Evolutionary conservation across 1,140 invertebrate genomes (phyloP).

Genomic region (Ceratoteleas bidentatus): DNA sequence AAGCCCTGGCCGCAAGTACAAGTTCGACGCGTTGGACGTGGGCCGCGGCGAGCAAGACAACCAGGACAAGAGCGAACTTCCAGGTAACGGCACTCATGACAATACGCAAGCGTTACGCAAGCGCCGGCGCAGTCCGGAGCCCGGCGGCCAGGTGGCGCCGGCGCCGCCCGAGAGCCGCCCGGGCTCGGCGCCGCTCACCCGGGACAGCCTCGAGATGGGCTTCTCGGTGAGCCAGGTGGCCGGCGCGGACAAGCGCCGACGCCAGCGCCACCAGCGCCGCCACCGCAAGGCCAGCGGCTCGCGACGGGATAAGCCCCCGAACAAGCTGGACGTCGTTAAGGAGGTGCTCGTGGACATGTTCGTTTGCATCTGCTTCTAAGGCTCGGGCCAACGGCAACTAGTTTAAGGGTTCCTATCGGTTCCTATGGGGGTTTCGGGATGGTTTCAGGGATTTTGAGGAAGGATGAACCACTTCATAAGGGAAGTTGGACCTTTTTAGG

Average conservation of each 20-base stretch:
- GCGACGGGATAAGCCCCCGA: conserved; percentile 69
- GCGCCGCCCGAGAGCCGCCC: conserved; percentile 39
- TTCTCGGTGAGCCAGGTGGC: conserved; percentile 74
- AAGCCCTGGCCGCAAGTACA: conserved; percentile 70
- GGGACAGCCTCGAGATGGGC: conserved; percentile 74
- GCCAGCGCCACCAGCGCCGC: conserved; percentile 50
- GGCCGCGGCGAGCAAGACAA: conserved; percentile 75
- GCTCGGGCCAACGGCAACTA: too few relatives aligned
- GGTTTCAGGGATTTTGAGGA: too few relatives aligned
- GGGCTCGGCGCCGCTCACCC: conserved; percentile 70
- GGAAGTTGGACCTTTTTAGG: too few relatives aligned
- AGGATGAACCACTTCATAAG: too few relatives aligned
- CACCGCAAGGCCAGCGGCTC: conserved; percentile 68
- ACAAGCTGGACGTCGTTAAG: conserved; percentile 74
- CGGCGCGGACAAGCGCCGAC: conserved; percentile 58
- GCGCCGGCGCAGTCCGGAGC: conserved; percentile 64
- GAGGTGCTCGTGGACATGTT: conserved; percentile 77
- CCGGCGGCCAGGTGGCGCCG: conserved; percentile 48
- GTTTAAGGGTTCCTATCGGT: too few relatives aligned
- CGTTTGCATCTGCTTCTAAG: conserved; percentile 77
- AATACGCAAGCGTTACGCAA: conserved; percentile 32
- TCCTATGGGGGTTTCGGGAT: too few relatives aligned
- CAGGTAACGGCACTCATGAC: conserved; percentile 71
- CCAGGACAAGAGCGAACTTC: conserved; percentile 78
- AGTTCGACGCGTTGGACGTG: conserved; percentile 69